These are phyloP conservation scores for Sebastes vulpes DNA, from an alignment of 2,797 vertebrate species.

Conservation along the genomic window DNA sequence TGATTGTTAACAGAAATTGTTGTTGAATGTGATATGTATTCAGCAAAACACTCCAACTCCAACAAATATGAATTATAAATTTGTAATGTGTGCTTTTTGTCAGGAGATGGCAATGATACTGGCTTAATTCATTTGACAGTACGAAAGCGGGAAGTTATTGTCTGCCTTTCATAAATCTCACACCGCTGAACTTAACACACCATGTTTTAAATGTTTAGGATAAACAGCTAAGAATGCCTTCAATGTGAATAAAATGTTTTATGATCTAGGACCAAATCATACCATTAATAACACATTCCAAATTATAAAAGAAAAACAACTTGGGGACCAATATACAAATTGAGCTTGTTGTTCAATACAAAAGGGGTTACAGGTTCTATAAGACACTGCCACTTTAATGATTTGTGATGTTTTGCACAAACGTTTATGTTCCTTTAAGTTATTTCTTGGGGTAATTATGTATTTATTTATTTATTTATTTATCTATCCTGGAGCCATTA, in stretches of 20 bases:
- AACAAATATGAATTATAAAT: conserved; percentile 14
- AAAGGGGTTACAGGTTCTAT: neutral
- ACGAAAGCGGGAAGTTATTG: neutral
- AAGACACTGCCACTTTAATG: conserved; percentile 18
- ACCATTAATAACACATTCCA: neutral
- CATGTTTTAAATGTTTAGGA: conserved; percentile 10
- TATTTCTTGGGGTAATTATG: conserved; percentile 13
- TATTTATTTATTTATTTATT: conserved; percentile 23
- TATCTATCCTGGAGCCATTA: conserved; percentile 26
- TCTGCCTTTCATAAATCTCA: conserved; percentile 18
- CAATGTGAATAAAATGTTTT: conserved; percentile 10
- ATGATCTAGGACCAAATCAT: conserved; percentile 19
- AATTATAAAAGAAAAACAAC: neutral
- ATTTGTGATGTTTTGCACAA: conserved; percentile 29
- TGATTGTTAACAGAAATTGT: conserved; percentile 20
- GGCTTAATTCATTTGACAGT: conserved; percentile 1
- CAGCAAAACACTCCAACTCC: conserved; percentile 31
- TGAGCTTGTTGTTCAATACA: neutral
- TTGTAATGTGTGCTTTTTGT: conserved; percentile 3
- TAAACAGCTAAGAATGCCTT: conserved; percentile 9
- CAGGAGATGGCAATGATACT: neutral
- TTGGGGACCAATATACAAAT: neutral
- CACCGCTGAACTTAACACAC: neutral
- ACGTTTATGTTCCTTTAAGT: neutral
- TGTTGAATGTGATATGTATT: conserved; percentile 15